These are phyloP conservation scores for Falco biarmicus DNA, from an alignment of 2,797 vertebrate species.

Conservation along the genomic window DNA sequence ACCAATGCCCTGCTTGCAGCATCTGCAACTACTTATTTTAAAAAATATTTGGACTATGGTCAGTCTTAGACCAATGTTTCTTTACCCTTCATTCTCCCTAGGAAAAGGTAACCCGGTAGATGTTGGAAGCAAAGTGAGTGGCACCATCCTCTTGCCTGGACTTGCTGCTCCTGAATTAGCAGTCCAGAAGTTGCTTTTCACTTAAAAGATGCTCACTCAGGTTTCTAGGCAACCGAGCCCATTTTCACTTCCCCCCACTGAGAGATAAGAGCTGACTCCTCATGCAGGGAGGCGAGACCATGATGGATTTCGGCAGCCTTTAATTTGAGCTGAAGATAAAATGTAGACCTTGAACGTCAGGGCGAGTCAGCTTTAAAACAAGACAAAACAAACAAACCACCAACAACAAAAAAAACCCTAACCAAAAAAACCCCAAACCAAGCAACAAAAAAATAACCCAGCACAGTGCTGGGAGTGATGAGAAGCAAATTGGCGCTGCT, in stretches of 20 bases:
- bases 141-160: background rate
- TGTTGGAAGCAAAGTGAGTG: background rate
- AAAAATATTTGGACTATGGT: background rate
- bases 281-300: constrained; percentile 46
- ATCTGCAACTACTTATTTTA: background rate
- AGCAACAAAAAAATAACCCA: background rate
- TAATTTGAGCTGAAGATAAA: constrained; percentile 62
- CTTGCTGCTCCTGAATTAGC: constrained; percentile 26
- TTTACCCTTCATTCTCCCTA: fast-evolving
- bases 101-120: background rate
- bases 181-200: constrained; percentile 60
- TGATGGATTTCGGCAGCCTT: constrained; percentile 62
- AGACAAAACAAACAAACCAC: background rate
- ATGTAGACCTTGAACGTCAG: constrained; percentile 26
- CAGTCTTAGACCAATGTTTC: background rate
- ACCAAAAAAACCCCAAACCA: background rate
- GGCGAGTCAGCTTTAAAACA: background rate
- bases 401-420: background rate
- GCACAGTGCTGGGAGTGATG: background rate
- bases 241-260: constrained; percentile 66
- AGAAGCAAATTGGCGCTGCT: background rate
- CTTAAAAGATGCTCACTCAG: constrained; percentile 58
- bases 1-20: background rate
- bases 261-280: constrained; percentile 62
- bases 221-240: constrained; percentile 74